phyloP scores from a whole-genome alignment of 2,797 vertebrate species.

The Clamator glandarius region DNA sequence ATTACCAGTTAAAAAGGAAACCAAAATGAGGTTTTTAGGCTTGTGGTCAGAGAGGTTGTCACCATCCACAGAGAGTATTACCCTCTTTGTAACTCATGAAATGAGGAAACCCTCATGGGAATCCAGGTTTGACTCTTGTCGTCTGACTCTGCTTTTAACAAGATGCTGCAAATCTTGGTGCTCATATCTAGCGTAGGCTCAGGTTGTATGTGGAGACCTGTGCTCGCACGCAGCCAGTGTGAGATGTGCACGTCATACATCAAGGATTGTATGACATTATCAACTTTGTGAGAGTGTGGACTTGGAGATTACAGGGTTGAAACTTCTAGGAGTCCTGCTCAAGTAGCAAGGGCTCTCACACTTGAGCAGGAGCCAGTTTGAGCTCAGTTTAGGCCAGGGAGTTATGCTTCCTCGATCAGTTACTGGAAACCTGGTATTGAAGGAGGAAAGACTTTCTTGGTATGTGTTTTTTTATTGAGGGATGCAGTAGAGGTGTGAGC shows the following conservation, averaged over 20 bases:
- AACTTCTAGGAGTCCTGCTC: not conserved
- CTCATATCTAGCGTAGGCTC: rapidly evolving
- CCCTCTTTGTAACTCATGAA: no score
- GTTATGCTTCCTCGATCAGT: rapidly evolving
- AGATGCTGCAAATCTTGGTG: not conserved
- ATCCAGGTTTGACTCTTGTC: not conserved
- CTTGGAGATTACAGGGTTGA: not conserved
- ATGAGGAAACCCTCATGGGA: rapidly evolving
- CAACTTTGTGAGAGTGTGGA: not conserved
- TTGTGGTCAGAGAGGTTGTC: rapidly evolving
- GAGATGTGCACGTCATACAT: rapidly evolving
- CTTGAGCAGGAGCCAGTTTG: not conserved
- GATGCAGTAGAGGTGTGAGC: not conserved
- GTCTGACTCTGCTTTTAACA: not conserved
- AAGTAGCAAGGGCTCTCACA: rapidly evolving
- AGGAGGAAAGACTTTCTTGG: not conserved
- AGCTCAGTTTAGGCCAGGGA: not conserved
- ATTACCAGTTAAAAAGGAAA: not conserved
- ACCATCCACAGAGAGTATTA: not conserved
- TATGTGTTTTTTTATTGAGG: not conserved
- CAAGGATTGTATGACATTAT: rapidly evolving
- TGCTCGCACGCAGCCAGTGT: rapidly evolving
- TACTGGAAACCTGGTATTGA: not conserved
- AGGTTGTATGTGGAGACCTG: rapidly evolving
- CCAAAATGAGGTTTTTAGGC: not conserved